Evolutionary conservation across 2,797 vertebrate species (phyloP), one percentile per base, ranked within the genome.

Genomic region (Anabas testudineus): DNA sequence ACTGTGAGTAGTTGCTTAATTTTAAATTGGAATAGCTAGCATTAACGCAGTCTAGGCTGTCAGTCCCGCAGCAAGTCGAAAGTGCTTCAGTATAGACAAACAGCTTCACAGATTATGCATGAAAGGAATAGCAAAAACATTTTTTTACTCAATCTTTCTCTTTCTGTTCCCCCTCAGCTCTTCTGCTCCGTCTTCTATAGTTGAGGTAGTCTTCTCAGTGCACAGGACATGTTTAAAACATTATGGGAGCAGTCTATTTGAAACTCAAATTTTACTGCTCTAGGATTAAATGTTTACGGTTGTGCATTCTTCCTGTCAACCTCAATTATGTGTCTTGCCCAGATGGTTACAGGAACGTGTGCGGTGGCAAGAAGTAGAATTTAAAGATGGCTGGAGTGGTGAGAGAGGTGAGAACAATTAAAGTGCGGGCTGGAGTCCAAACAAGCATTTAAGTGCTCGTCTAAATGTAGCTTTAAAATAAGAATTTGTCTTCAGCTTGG

Each of bases 201-300:
- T 22, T 41, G 39, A 68, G 30, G 24, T 15, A 18, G 46, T 32
- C 48, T 24, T 48, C 21, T 74, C 54, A 37, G 45, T 63, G 60
- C 43, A 24, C 42, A 32, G 16, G 39, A 30, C 54, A 64, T 73
- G 67, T 74, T 80, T 80, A 47, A 85, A 83, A 80, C 60, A 76
- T 75, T 37, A 58, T 24, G 30, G 21, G 43, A 30, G 65, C 3
- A 10, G 10, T 60, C 60, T 32, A 14, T 71, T 59, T 74, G 48
- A 68, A 65, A 59, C 55, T 47, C 37, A 48, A 48, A 64, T 71
- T 62, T 54, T 19, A 39, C 32, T 22, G 60, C 18, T 26, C 6
- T 2, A 12, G 32, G 53, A 78, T 68, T 24, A 76, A 71, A 84
- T 71, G 46, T 71, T 71, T 45, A 61, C 32, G 55, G 22, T 30